These are phyloP conservation scores for Peromyscus polionotus DNA, from an alignment of 2,113 vertebrate genomes.

Conservation along the genomic window DNA sequence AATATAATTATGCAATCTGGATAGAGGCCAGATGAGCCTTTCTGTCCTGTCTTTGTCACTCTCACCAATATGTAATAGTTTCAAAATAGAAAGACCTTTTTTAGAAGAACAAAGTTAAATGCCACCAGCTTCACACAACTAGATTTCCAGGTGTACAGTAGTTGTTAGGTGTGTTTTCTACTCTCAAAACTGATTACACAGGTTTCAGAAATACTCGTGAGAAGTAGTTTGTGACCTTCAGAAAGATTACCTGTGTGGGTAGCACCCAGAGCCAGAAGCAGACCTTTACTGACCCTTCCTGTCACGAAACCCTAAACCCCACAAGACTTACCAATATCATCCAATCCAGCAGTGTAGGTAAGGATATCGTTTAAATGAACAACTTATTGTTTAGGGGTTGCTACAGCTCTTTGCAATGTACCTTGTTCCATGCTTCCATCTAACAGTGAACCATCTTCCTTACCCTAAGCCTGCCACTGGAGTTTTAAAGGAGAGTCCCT, in stretches of 20 bases:
- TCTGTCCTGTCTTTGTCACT: not conserved
- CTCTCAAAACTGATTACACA: not conserved
- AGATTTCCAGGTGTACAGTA: not conserved
- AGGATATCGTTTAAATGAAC: slow-evolving; percentile 1
- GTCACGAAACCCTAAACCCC: not conserved
- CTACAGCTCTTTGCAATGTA: not conserved
- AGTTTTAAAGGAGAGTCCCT: too few relatives aligned
- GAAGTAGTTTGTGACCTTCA: not conserved
- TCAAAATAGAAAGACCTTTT: slow-evolving; percentile 7
- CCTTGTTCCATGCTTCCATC: not conserved
- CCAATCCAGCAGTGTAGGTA: not conserved
- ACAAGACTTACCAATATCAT: not conserved
- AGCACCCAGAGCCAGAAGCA: not conserved
- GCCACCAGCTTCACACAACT: not conserved
- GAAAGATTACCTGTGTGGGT: not conserved
- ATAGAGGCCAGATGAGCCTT: not conserved
- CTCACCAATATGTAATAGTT: not conserved
- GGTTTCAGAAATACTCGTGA: not conserved
- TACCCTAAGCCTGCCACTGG: not conserved
- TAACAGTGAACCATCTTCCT: not conserved
- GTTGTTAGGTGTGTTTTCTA: not conserved
- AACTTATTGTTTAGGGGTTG: not conserved
- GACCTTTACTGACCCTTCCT: not conserved
- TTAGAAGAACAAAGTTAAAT: not conserved
- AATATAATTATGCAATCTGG: not conserved